Evolutionary conservation across 2,888 invertebrate genomes (phyloP).

Genomic region (Caenorhabditis wallacei): DNA sequence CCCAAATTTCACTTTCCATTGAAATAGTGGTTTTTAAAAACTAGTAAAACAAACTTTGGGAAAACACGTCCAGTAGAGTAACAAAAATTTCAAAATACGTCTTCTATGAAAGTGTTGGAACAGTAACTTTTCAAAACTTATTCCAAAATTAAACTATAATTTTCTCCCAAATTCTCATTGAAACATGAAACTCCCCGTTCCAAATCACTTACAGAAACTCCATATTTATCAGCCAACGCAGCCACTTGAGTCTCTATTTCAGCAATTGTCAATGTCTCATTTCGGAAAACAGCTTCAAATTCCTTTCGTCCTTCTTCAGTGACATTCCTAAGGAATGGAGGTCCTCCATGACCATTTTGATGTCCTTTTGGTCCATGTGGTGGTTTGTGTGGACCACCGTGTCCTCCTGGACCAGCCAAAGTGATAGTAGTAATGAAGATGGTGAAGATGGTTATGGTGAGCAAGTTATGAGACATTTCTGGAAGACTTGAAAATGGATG

Average conservation of each 20-base stretch:
- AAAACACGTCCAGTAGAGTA: too few relatives aligned
- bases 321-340: conserved; percentile 50
- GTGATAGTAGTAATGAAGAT: not conserved
- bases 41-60: too few relatives aligned
- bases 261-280: conserved; percentile 50
- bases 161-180: too few relatives aligned
- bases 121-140: too few relatives aligned
- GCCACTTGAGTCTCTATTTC: conserved; percentile 41
- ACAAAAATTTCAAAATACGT: too few relatives aligned
- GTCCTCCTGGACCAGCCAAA: conserved; percentile 23
- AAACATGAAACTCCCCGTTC: too few relatives aligned
- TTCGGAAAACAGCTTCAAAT: conserved; percentile 46
- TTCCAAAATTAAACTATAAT: too few relatives aligned
- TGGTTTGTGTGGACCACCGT: not conserved
- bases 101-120: too few relatives aligned
- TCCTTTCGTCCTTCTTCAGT: conserved; percentile 41
- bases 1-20: too few relatives aligned
- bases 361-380: not conserved
- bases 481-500: not conserved
- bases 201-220: conserved; percentile 37
- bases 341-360: not conserved
- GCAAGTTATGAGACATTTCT: too few relatives aligned
- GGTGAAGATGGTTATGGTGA: not conserved
- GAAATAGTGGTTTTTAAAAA: too few relatives aligned
- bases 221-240: conserved; percentile 54